These are phyloP conservation scores for Arctopsyche grandis DNA, from an alignment of 1,140 invertebrate genomes.

Conservation along the genomic window DNA sequence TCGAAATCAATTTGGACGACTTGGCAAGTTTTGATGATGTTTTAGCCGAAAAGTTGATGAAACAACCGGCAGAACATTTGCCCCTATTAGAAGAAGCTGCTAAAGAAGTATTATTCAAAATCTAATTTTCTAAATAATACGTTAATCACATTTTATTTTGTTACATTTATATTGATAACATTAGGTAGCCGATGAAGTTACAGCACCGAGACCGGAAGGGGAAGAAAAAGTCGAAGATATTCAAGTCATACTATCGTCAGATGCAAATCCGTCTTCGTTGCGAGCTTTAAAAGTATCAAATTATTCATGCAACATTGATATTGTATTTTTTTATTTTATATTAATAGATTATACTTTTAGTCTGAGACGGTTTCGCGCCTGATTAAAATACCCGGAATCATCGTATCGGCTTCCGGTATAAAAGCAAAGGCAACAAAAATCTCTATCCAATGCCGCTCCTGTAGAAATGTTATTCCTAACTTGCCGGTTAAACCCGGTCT, in stretches of 20 bases:
- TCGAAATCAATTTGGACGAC: slow-evolving; percentile 96
- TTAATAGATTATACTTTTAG: slow-evolving; percentile 67
- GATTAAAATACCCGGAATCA: slow-evolving; percentile 96
- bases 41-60: slow-evolving; percentile 91
- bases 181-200: slow-evolving; percentile 93
- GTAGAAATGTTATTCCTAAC: slow-evolving; percentile 89
- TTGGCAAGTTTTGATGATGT: slow-evolving; percentile 94
- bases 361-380: slow-evolving; percentile 93
- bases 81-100: slow-evolving; percentile 97
- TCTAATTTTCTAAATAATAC: too few relatives aligned
- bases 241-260: slow-evolving; percentile 90
- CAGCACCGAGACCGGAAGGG: slow-evolving; percentile 86
- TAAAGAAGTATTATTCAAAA: slow-evolving; percentile 78
- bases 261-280: slow-evolving; percentile 83
- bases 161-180: neutral
- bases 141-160: slow-evolving; percentile 1
- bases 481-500: slow-evolving; percentile 93
- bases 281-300: slow-evolving; percentile 87
- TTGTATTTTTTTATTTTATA: neutral
- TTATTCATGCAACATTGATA: neutral
- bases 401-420: slow-evolving; percentile 93
- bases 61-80: slow-evolving; percentile 92
- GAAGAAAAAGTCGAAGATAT: slow-evolving; percentile 94
- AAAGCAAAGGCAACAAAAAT: slow-evolving; percentile 95
- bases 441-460: slow-evolving; percentile 95